These are phyloP conservation scores for Acanthosepion lycidas DNA, from an alignment of 2,888 invertebrate genomes.

Conservation along the genomic window DNA sequence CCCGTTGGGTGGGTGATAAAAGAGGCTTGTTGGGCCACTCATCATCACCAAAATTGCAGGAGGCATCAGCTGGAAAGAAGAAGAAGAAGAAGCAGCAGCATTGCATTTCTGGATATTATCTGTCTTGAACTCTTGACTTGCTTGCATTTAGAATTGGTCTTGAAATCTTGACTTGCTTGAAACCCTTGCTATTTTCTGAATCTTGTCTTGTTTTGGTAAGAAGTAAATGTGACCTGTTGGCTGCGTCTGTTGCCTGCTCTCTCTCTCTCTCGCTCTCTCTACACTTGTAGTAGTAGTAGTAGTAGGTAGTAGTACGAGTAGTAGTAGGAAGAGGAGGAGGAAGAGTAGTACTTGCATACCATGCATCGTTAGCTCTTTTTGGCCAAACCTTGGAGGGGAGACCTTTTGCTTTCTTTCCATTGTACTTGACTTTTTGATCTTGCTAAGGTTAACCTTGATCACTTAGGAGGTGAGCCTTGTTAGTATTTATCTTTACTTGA, in stretches of 20 bases:
- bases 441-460: constrained; percentile 48
- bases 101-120: constrained; percentile 48
- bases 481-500: constrained; percentile 49
- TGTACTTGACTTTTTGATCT: constrained; percentile 45
- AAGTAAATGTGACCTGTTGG: constrained; percentile 23
- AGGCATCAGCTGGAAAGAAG: too few relatives aligned
- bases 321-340: background rate
- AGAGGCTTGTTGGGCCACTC: background rate
- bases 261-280: constrained; percentile 11
- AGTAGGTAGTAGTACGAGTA: background rate
- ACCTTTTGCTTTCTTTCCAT: constrained; percentile 34
- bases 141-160: constrained; percentile 39
- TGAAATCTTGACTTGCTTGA: constrained; percentile 46
- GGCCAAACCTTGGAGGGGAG: constrained; percentile 40
- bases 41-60: background rate
- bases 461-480: constrained; percentile 47
- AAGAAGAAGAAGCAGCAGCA: background rate
- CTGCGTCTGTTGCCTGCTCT: background rate
- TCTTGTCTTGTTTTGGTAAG: constrained; percentile 45
- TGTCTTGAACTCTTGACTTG: constrained; percentile 45
- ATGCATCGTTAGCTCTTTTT: constrained; percentile 47
- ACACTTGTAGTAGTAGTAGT: background rate
- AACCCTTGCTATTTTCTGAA: constrained; percentile 46
- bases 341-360: constrained; percentile 46
- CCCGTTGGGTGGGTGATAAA: background rate